A percentile compares a stretch with the other conserved stretches of the same genome.
phyloP scores from a whole-genome alignment of 2,888 invertebrate genomes.

The Ophion ventricosus region DNA sequence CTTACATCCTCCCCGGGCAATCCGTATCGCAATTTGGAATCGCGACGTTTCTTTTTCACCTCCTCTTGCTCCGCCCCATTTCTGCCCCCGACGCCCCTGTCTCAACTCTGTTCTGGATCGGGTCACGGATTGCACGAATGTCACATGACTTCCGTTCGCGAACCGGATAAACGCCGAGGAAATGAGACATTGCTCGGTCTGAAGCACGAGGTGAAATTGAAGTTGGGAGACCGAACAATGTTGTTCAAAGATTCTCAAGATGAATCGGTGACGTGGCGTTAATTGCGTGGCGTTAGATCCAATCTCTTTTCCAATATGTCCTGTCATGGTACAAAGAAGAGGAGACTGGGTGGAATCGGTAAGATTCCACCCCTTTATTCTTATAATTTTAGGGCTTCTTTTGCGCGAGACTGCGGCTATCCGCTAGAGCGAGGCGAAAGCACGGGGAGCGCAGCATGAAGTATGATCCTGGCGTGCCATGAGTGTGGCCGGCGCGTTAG shows the following conservation, averaged over 20 bases:
- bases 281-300: not conserved
- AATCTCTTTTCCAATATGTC: not conserved
- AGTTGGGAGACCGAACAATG: not conserved
- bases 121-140: slow-evolving; percentile 47
- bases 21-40: slow-evolving; percentile 64
- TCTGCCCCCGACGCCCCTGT: slow-evolving; percentile 4
- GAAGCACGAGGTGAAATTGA: not conserved
- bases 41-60: slow-evolving; percentile 58
- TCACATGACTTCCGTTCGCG: slow-evolving; percentile 15
- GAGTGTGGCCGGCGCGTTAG: slow-evolving; percentile 33
- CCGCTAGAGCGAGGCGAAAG: slow-evolving; percentile 72
- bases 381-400: slow-evolving; percentile 53
- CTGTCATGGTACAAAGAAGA: not conserved
- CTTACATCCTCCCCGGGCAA: slow-evolving; percentile 58
- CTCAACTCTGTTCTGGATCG: slow-evolving; percentile 38
- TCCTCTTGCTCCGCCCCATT: slow-evolving; percentile 1
- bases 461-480: slow-evolving; percentile 76
- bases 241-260: not conserved
- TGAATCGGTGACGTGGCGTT: not conserved
- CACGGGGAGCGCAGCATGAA: slow-evolving; percentile 68
- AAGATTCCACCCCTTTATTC: slow-evolving; percentile 20
- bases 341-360: not conserved
- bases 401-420: slow-evolving; percentile 63
- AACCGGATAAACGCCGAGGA: not conserved
- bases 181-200: slow-evolving; percentile 20